Evolutionary conservation across 2,888 invertebrate genomes (phyloP), one percentile per base, ranked within the genome.

Genomic region (Tribolium freemani): DNA sequence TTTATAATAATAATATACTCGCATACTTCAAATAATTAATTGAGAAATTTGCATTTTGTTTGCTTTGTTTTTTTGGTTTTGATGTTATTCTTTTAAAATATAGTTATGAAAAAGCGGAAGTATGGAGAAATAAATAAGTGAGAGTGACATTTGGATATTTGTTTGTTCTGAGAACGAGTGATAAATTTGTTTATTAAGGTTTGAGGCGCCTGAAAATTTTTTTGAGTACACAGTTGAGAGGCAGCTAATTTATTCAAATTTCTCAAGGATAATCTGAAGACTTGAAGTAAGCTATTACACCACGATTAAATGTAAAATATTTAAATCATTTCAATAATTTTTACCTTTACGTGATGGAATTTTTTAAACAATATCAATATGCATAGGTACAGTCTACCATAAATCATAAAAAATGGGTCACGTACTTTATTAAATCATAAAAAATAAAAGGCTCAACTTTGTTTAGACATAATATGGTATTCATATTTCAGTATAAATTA

Each of bases 11-110:
- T 54, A 26, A 26, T 26, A 26, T 26, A 26, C 26, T 26, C 3
- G 2, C 5, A 31, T 9, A 31, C 4, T 16, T n/a, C 20, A 13
- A 58, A 56, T 31, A 56, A 58, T 45, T 58, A 58, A 58, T 58
- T 26, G 26, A 26, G 58, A 58, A 58, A 58, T 58, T 58, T 58
- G 38, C 58, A 58, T 58, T 10, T 10, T 56, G 45, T 45, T 16
- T 13, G 56, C 38, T 44, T 20, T 58, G 46, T 9, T 21, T 45
- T n/a, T 26, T 16, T 20, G 45, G 21, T 56, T 58, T 45, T 20
- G 16, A 57, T 11, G 11, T n/a, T 48, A 48, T 45, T 45, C 8
- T 45, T 10, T n/a, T 11, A 4, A 45, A 45, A 26, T 26, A n/a
- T 26, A n/a, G n/a, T n/a, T 56, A 31, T 58, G 20, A 31, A 11